Evolutionary conservation across 2,888 invertebrate species (phyloP), one percentile per base, ranked within the genome.

Genomic region (Chrysolina oricalcia): DNA sequence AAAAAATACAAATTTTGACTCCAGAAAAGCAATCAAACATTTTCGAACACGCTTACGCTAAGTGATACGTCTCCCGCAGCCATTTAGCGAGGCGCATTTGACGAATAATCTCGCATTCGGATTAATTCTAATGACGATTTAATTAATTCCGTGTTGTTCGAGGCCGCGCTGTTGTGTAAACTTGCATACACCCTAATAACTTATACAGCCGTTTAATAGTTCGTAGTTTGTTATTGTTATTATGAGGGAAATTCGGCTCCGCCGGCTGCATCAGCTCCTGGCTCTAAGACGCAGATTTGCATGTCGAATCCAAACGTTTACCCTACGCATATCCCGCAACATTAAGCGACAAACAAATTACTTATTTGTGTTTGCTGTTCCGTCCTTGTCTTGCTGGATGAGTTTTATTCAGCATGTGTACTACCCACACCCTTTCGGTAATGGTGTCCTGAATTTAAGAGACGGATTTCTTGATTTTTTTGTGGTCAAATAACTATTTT

Each of bases 241-340:
- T 77, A 75, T 73, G 66, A 67, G 63, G 27, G 75, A 62, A 75
- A 73, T 67, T 62, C 59, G 50, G 15, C 68, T 43, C 48, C 23
- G 40, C 67, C 65, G 71, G 50, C 62, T 62, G 67, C 70, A 67
- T 48, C 67, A 71, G 65, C 73, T 35, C 63, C 62, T n/a, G n/a
- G n/a, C n/a, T 48, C 53, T 62, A 69, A 74, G 73, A 62, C 41
- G 63, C 56, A 74, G 76, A 80, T 80, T 80, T 80, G 77, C 78
- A 80, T 78, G 78, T 76, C 78, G 80, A 77, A 77, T 77, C 71
- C 63, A 70, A 79, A 76, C 68, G 75, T 76, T 77, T 75, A 76
- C 76, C 67, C 75, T 74, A 19, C 70, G 62, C 68, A 72, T 76
- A 73, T 73, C 72, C 70, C 69, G 62, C 64, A 53, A 77, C 72